These are phyloP conservation scores for Cathartes aura DNA, from an alignment of 2,113 vertebrate species.

Conservation along the genomic window DNA sequence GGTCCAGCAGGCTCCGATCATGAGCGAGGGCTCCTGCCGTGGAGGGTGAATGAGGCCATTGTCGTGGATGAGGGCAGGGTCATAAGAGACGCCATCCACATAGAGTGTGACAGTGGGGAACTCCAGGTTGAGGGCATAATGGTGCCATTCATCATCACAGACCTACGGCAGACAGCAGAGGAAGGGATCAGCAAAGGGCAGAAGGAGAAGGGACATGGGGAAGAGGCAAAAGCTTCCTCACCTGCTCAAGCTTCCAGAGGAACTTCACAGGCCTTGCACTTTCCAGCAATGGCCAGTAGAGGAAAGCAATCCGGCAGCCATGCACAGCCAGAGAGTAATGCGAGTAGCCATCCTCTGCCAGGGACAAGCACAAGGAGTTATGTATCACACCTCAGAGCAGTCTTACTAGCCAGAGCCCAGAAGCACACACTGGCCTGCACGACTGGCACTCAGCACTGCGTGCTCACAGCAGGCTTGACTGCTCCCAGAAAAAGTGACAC, in stretches of 20 bases:
- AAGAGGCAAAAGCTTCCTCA: constrained; percentile 55
- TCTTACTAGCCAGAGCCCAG: not conserved
- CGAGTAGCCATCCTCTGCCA: constrained; percentile 91
- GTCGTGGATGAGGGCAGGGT: constrained; percentile 96
- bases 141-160: constrained; percentile 97
- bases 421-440: not conserved
- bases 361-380: not conserved
- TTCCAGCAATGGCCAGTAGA: constrained; percentile 94
- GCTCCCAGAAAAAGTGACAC: not conserved
- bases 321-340: constrained; percentile 95
- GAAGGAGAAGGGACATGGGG: not conserved
- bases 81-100: constrained; percentile 94
- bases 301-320: constrained; percentile 93
- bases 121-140: constrained; percentile 94
- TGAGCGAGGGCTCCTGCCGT: constrained; percentile 82
- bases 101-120: constrained; percentile 94
- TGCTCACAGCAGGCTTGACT: not conserved
- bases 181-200: not conserved
- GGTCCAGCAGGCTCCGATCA: constrained; percentile 94
- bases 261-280: constrained; percentile 95
- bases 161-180: constrained; percentile 71
- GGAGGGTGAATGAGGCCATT: constrained; percentile 94
- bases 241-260: constrained; percentile 98
- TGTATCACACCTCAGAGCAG: not conserved
- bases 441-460: not conserved